Percentiles rank a stretch among this genome's conserved stretches.
These are phyloP conservation scores for Tauraco erythrolophus DNA, from an alignment of 2,113 vertebrate species.

Conservation along the genomic window DNA sequence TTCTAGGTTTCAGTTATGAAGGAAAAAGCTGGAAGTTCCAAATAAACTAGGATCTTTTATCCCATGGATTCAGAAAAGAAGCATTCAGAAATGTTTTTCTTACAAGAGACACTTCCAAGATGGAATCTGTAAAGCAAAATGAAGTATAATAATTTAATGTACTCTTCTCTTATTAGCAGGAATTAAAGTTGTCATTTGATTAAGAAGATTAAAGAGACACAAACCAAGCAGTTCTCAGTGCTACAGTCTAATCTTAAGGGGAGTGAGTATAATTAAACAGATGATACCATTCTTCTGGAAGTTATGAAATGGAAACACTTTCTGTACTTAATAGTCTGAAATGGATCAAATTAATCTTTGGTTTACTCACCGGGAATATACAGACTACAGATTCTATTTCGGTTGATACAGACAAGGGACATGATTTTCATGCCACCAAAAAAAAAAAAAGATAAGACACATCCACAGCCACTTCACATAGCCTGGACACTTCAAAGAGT, in stretches of 20 bases:
- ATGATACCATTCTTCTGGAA: not conserved
- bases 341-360: not conserved
- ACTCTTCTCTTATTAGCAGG: not conserved
- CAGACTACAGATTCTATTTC: not conserved
- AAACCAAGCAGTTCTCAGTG: not conserved
- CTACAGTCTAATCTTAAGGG: not conserved
- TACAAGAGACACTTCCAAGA: not conserved
- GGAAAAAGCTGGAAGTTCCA: not conserved
- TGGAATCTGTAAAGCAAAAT: not conserved
- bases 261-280: not conserved
- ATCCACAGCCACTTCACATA: not conserved
- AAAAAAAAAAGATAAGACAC: not conserved
- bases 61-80: not conserved
- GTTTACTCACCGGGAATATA: not conserved
- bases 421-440: not conserved
- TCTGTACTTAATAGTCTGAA: not conserved
- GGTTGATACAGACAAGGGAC: not conserved
- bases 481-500: not conserved
- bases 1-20: not conserved
- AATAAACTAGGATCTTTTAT: not conserved
- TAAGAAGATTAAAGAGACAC: conserved; percentile 31
- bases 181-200: not conserved
- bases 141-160: not conserved
- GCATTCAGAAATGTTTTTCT: not conserved
- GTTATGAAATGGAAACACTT: not conserved